A percentile compares a stretch with the other conserved stretches of the same genome.
Conservation (phyloP, 2,113 vertebrate genomes). For the Microtus richardsoni region DNA sequence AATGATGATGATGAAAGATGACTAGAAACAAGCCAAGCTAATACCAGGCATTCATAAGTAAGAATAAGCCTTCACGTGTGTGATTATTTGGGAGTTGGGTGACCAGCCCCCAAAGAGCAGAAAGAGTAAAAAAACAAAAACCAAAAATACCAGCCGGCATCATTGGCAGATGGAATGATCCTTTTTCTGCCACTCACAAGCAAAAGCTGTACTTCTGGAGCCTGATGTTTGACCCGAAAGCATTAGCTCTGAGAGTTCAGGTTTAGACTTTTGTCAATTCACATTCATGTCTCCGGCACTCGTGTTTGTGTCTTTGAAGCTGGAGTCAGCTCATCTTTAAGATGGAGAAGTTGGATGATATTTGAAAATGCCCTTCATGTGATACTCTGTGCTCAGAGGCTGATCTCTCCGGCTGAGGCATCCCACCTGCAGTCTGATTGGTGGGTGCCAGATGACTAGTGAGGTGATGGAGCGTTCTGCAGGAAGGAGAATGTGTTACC, state of each 20-base stretch:
- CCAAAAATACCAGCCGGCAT: background rate
- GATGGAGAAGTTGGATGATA: background rate
- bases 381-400: background rate
- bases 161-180: background rate
- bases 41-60: background rate
- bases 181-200: conserved; percentile 13
- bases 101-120: background rate
- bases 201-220: background rate
- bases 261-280: background rate
- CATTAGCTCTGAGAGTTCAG: background rate
- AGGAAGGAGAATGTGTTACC: background rate
- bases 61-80: background rate
- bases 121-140: background rate
- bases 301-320: conserved; percentile 43
- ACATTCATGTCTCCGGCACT: background rate
- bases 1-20: background rate
- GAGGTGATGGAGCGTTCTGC: background rate
- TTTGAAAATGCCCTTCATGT: background rate
- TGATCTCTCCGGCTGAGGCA: background rate
- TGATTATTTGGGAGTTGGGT: background rate
- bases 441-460: background rate
- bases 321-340: conserved; percentile 1
- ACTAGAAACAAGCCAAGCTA: background rate
- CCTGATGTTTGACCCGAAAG: conserved; percentile 3
- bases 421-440: background rate